Evolutionary conservation across 2,888 invertebrate species (phyloP).

Genomic region (Macrosoma leucophasiata): DNA sequence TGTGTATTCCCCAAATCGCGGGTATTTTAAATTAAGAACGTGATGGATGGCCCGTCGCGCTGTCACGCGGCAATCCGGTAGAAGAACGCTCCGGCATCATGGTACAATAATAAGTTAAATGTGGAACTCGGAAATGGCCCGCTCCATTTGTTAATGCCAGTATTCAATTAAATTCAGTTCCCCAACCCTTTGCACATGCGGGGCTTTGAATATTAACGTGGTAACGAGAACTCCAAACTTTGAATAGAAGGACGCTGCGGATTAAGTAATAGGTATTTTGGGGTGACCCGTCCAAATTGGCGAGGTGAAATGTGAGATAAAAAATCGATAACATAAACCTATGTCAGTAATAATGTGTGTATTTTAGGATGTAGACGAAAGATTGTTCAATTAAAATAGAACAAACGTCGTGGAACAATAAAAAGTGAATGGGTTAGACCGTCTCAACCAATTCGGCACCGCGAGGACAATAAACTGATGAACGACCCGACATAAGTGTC

Average conservation of each 20-base stretch:
- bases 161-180: slow-evolving; percentile 71
- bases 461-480: slow-evolving; percentile 52
- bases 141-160: slow-evolving; percentile 73
- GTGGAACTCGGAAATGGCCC: slow-evolving; percentile 65
- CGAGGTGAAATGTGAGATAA: too few species aligned
- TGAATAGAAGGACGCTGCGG: slow-evolving; percentile 18
- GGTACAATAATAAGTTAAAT: slow-evolving; percentile 70
- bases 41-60: slow-evolving; percentile 69
- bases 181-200: slow-evolving; percentile 61
- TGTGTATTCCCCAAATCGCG: slow-evolving; percentile 62
- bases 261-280: slow-evolving; percentile 9
- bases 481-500: slow-evolving; percentile 61
- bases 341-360: too few species aligned
- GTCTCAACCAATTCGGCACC: slow-evolving; percentile 56
- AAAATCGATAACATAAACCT: too few species aligned
- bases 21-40: slow-evolving; percentile 71
- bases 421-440: too few species aligned
- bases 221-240: slow-evolving; percentile 32
- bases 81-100: slow-evolving; percentile 53
- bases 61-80: slow-evolving; percentile 58
- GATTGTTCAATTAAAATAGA: too few species aligned
- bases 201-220: slow-evolving; percentile 58
- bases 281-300: too few species aligned
- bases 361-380: too few species aligned
- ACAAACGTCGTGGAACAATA: too few species aligned